Base-by-base conservation (phyloP, 2,888 invertebrate species). In the Allygus modestus region DNA sequence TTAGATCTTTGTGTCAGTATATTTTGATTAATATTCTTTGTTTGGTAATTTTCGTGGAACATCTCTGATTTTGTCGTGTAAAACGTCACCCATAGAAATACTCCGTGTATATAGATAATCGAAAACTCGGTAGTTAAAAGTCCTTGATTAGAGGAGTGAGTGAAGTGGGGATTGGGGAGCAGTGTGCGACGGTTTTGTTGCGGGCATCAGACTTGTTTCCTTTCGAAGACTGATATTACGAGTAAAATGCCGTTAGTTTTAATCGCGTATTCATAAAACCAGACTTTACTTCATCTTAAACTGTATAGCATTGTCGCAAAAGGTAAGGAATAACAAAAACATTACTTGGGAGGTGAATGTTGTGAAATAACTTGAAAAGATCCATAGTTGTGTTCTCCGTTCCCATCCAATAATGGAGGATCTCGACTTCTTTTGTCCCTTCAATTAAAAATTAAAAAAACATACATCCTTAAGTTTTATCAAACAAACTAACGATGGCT, bases 381-480 rank as follows among this genome's bases (percentile, higher is more conserved):
- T 82, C 69, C 54, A 73, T 51, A 69, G 20, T 82, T 71, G 71
- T 69, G 51, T 37, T 51, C 31, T 54, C 43, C 12, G 69, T 33
- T 31, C 54, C 12, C n/a, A 73, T 51, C 83, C 73, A 84, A 83
- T 86, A 85, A 86, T 86, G 86, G 86, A 85, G 86, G 86, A 84
- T 73, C 84, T 71, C 77, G 69, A 85, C 69, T 86, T 85, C 86
- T 86, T 86, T 86, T 86, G 86, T 86, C 86, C 73, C 85, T 77
- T 65, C 23, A 69, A 23, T 54, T 54, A 23, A 54, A 54, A n/a
- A 54, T 23, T 7, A 20, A 54, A 20, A 54, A 54, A 54, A 54
- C 11, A 23, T 23, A 23, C 20, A 79, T 23, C 54, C 20, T 23
- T 7, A 23, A 54, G 1, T 9, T 54, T 23, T 54, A n/a, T 54